Base-by-base conservation (phyloP, 92 coral and sea anemone species). In the Phenganax marumi region DNA sequence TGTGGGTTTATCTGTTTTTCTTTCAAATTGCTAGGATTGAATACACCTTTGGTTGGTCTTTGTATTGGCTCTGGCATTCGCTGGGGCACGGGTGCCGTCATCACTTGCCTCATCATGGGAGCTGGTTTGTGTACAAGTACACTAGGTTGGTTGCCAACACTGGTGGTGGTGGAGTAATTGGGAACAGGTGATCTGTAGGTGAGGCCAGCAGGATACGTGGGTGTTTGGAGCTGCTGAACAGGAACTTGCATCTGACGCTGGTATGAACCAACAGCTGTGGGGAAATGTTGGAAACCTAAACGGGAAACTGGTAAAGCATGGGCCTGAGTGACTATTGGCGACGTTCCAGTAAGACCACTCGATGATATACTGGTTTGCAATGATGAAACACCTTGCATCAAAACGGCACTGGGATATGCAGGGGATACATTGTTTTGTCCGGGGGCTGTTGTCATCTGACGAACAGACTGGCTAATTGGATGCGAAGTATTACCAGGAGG, bases 41-140 rank as follows among this genome's bases (percentile, higher is more conserved):
- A 47, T 17, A 69, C 90, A 47, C 90, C 68, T 19, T 87, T 83
- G 17, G 85, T 89, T 1, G 99, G 99, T 52, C 99, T 92, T 82
- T 96, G 99, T 73, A 96, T 96, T 16, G 99, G 99, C 13, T 92
- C 93, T 7, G 99, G 99, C 75, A 92, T 90, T 57, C 97, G 91
- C 62, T 90, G 97, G 0, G 91, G 80, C 33, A 79, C 81, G 3
- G 89, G 88, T 39, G 88, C 84, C n/a, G 90, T 50, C 53, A 91
- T 77, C 72, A 91, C 80, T 69, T 89, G 97, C 81, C 97, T 89
- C 39, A 78, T 68, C 61, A 78, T 50, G 17, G 83, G 39, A 12
- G 58, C 50, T 68, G 89, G 85, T 65, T 90, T 82, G 9, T 92
- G 81, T 55, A 90, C 92, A 22, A 89, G 83, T 83, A 96, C 80